phyloP scores from a whole-genome alignment of 2,888 invertebrate species.

The Byasa hedistus region DNA sequence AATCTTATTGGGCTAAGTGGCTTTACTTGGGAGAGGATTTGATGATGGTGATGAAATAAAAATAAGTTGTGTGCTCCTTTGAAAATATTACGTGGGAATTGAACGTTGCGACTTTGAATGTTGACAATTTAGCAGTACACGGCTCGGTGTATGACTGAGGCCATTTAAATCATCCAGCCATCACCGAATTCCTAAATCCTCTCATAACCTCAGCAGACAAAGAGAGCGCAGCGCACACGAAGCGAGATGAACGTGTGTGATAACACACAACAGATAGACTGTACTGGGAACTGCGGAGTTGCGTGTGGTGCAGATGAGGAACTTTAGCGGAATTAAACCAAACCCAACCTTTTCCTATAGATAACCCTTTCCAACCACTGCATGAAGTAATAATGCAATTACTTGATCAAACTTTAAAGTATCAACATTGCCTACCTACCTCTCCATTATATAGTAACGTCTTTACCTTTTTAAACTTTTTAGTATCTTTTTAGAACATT shows the following conservation, averaged over 20 bases:
- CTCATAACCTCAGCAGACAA: constrained; percentile 41
- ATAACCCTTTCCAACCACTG: too few species aligned
- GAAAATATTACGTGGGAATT: neutral
- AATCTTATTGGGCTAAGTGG: too few species aligned
- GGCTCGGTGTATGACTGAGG: constrained; percentile 6
- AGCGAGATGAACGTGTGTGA: constrained; percentile 73
- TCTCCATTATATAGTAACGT: too few species aligned
- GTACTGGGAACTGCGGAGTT: constrained; percentile 63
- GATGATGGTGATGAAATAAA: too few species aligned
- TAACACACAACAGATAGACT: constrained; percentile 60
- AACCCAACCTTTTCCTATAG: neutral
- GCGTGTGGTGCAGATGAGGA: constrained; percentile 33
- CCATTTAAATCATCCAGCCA: constrained; percentile 36
- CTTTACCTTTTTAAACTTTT: too few species aligned
- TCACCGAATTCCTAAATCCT: constrained; percentile 51
- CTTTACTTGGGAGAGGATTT: too few species aligned
- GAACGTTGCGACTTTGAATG: neutral
- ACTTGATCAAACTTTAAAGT: too few species aligned
- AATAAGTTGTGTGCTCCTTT: too few species aligned
- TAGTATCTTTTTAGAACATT: too few species aligned
- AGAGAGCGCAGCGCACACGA: constrained; percentile 53
- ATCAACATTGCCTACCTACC: too few species aligned
- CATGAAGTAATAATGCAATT: too few species aligned
- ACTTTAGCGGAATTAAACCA: constrained; percentile 35
- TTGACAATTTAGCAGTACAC: constrained; percentile 16